phyloP scores from a whole-genome alignment of 2,888 invertebrate species.

The Diarsia mendica region DNA sequence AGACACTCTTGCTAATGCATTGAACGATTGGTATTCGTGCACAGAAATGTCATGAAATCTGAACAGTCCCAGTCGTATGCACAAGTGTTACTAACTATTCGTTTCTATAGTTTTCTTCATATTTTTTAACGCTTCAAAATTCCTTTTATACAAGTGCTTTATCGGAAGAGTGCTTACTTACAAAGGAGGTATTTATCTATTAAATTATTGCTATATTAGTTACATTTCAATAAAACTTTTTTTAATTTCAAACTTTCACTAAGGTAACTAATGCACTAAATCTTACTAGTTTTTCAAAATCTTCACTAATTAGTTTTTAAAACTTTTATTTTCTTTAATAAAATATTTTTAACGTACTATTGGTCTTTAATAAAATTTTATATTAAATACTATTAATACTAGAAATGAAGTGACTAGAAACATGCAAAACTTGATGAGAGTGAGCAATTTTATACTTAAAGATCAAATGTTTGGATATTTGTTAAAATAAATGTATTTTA shows the following conservation, averaged over 20 bases:
- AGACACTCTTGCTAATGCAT: background rate
- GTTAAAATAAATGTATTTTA: slow-evolving; percentile 48
- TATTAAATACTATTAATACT: slow-evolving; percentile 72
- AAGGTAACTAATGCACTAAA: slow-evolving; percentile 80
- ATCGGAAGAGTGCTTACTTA: slow-evolving; percentile 79
- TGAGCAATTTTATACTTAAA: slow-evolving; percentile 82
- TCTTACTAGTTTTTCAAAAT: slow-evolving; percentile 77
- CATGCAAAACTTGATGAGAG: slow-evolving; percentile 81
- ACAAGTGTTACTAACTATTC: slow-evolving; percentile 31
- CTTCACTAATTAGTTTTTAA: slow-evolving; percentile 75
- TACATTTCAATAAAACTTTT: slow-evolving; percentile 67
- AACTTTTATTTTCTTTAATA: slow-evolving; percentile 80
- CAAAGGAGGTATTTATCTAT: slow-evolving; percentile 75
- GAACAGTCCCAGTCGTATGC: slow-evolving; percentile 5
- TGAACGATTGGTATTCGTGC: background rate
- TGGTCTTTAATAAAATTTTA: slow-evolving; percentile 87
- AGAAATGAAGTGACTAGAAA: slow-evolving; percentile 81
- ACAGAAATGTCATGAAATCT: background rate
- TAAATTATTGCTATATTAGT: slow-evolving; percentile 81
- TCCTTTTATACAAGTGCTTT: slow-evolving; percentile 68
- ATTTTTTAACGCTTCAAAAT: slow-evolving; percentile 60
- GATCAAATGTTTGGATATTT: slow-evolving; percentile 58
- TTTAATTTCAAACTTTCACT: slow-evolving; percentile 78
- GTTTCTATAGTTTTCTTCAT: slow-evolving; percentile 41
- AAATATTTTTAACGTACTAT: slow-evolving; percentile 85